Evolutionary conservation across 2,113 vertebrate genomes (phyloP).

Genomic region (Bothrops jararaca): DNA sequence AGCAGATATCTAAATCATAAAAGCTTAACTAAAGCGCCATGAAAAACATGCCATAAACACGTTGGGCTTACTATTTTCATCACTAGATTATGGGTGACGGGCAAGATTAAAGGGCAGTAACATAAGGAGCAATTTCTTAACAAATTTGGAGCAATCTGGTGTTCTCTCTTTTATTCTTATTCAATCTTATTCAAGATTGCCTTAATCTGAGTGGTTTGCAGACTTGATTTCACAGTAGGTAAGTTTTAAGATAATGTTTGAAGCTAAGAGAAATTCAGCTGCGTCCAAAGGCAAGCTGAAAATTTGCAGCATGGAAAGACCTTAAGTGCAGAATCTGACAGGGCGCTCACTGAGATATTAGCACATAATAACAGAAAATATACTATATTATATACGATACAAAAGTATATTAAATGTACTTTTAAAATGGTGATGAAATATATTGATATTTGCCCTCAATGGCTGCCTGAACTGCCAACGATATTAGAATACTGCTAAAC

Average conservation of each 20-base stretch:
- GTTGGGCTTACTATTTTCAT: not conserved
- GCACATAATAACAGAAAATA: not conserved
- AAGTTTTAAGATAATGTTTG: not conserved
- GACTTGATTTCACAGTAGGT: not conserved
- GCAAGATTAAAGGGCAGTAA: not conserved
- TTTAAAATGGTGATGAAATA: not conserved
- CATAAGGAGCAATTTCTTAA: not conserved
- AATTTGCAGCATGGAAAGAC: not conserved
- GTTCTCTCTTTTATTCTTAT: not conserved
- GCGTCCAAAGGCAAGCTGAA: not conserved
- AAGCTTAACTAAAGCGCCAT: not conserved
- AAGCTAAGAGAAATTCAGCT: not conserved
- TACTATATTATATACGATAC: not conserved
- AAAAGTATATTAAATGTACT: not conserved
- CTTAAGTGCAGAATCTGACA: not conserved
- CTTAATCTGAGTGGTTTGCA: not conserved
- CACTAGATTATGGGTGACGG: not conserved
- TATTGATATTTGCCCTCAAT: not conserved
- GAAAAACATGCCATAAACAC: not conserved
- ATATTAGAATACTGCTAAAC: slow-evolving; percentile 34
- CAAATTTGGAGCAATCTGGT: not conserved
- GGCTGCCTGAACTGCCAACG: not conserved
- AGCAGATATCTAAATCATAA: not conserved
- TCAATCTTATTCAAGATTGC: not conserved
- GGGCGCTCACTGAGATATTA: not conserved